These are phyloP conservation scores for Verasper variegatus DNA, from an alignment of 2,113 vertebrate genomes.

Conservation along the genomic window DNA sequence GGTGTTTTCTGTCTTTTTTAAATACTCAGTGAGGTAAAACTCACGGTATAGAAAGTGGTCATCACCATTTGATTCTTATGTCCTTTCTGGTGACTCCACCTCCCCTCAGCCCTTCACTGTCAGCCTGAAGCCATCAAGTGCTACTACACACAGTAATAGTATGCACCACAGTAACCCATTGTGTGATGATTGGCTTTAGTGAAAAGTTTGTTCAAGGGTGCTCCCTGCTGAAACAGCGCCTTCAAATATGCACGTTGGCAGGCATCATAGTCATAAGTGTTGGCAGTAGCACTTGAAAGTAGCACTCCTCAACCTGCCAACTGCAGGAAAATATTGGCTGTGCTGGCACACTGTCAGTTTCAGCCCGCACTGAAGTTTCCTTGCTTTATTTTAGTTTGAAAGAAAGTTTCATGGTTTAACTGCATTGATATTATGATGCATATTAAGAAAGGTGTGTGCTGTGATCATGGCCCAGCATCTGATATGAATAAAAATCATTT, in stretches of 20 bases:
- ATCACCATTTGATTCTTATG: background rate
- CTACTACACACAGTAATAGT: background rate
- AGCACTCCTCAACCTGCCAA: constrained; percentile 43
- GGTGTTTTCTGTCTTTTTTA: constrained; percentile 5
- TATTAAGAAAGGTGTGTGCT: background rate
- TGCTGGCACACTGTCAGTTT: constrained; percentile 26
- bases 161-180: constrained; percentile 13
- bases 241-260: constrained; percentile 21
- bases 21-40: constrained; percentile 21
- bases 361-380: constrained; percentile 26
- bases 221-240: constrained; percentile 25
- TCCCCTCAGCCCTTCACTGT: constrained; percentile 8
- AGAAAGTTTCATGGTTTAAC: constrained; percentile 19
- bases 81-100: background rate
- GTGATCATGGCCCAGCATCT: background rate
- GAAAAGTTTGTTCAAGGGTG: constrained; percentile 27
- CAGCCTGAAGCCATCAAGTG: constrained; percentile 15
- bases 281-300: constrained; percentile 54
- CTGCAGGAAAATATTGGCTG: constrained; percentile 48
- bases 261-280: constrained; percentile 25
- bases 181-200: constrained; percentile 37
- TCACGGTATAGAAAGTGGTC: background rate
- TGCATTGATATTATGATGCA: background rate
- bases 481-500: background rate
- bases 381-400: constrained; percentile 40